Evolutionary conservation across 1,140 invertebrate genomes (phyloP), one percentile per base, ranked within the genome.

Genomic region (Penaeus japonicus): DNA sequence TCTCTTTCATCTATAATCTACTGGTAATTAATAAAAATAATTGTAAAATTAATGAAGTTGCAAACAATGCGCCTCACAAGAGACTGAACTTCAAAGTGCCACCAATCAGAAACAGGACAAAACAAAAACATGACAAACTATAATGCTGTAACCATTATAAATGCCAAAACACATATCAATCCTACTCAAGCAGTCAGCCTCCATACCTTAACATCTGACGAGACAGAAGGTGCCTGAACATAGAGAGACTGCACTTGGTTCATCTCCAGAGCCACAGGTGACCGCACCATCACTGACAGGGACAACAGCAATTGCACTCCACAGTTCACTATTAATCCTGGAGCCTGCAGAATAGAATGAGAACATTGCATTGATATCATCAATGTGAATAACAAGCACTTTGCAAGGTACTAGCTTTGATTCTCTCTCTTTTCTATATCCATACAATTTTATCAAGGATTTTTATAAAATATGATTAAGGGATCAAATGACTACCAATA

Each of bases 131-230:
- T 27, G 27, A 73, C n/a, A 73, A 73, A 73, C 24, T 30, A 30
- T 10, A 73, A 73, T 73, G 27, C 24, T 17, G 0, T 17, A 17
- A 73, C 20, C 35, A 77, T 35, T 47, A 12, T 47, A 12, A 15
- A 7, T 15, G 10, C 20, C 39, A 59, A 32, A 32, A 24, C 15
- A 39, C 24, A n/a, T 18, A 47, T 2, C 1, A 79, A 35, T 15
- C 77, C 35, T 47, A 17, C 24, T 47, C 22, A 39, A 82, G n/a
- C 53, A 30, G 4, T 15, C 10, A 82, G n/a, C 10, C 70, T 59
- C 27, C 91, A 90, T 91, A 94, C 93, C 91, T 94, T 91, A 12
- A 89, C 39, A 53, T 89, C 89, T 47, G 85, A 86, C 5, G 84
- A 89, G 24, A 89, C 55, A 18, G 83, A 80, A 0, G 62, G 84